Conservation (phyloP, 2,888 invertebrate species). For the Bimastos eiseni region DNA sequence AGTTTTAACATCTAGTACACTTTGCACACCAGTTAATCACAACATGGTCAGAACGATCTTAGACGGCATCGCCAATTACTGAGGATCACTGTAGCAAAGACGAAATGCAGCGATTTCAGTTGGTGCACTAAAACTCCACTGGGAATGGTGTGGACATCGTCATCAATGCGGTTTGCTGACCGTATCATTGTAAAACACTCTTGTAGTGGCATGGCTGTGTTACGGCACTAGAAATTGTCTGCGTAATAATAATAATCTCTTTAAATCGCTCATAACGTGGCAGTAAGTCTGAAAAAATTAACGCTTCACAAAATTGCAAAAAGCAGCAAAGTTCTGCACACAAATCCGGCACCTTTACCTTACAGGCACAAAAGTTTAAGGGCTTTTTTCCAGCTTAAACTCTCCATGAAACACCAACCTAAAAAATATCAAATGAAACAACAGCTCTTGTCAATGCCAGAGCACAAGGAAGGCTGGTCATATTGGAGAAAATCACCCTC, state of each 20-base stretch:
- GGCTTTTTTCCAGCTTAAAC: background rate
- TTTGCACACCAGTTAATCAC: background rate
- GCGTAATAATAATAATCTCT: background rate
- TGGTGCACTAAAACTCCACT: background rate
- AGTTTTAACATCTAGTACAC: background rate
- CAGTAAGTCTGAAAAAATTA: conserved; percentile 5
- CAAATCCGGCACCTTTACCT: background rate
- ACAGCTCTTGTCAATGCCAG: background rate
- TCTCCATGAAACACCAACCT: background rate
- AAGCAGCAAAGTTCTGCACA: background rate
- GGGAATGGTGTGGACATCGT: background rate
- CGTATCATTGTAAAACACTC: too few relatives aligned
- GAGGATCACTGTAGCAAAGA: background rate
- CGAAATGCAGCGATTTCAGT: background rate
- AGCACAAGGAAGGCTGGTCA: background rate
- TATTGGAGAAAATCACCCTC: background rate
- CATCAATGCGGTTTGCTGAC: too few relatives aligned
- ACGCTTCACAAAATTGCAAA: background rate
- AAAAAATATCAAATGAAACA: background rate
- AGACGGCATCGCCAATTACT: background rate
- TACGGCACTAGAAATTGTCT: too few relatives aligned
- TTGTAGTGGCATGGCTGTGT: too few relatives aligned
- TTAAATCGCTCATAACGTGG: background rate
- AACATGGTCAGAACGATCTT: background rate
- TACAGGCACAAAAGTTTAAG: background rate